A percentile compares a stretch with the other conserved stretches of the same genome.
phyloP scores from a whole-genome alignment of 1,140 invertebrate species.

The Cotesia chilonis region DNA sequence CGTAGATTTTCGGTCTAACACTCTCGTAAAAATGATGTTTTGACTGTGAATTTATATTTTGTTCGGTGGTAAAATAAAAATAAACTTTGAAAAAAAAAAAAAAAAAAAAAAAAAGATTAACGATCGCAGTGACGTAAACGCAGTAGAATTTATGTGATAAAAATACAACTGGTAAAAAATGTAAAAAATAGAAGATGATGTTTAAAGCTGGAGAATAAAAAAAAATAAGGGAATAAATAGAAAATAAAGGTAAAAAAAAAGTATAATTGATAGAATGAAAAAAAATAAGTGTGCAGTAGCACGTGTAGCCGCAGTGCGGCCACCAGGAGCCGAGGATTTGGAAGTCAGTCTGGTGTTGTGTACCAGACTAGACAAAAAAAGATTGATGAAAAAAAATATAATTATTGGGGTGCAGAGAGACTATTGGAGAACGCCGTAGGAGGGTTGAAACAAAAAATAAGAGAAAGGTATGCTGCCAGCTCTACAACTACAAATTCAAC shows the following conservation, averaged over 20 bases:
- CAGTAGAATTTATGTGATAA: not conserved
- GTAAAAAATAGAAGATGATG: not conserved
- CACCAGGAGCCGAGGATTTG: conserved; percentile 41
- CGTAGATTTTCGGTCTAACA: no score
- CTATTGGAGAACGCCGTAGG: conserved; percentile 32
- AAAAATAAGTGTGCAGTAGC: conserved; percentile 26
- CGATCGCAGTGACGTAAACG: no score
- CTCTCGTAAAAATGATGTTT: no score
- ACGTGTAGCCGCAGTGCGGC: conserved; percentile 57
- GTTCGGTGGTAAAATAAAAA: no score
- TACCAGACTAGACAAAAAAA: conserved; percentile 37
- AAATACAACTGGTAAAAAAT: conserved; percentile 2
- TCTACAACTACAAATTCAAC: no score
- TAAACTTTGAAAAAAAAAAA: no score
- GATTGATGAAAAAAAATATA: conserved; percentile 44
- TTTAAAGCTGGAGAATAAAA: conserved; percentile 8
- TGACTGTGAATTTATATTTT: no score
- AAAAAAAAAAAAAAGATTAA: no score
- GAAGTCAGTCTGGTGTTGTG: no score
- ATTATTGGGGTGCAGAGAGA: conserved; percentile 45
- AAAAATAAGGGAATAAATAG: not conserved
- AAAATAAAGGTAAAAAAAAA: conserved; percentile 37
- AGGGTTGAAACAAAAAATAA: not conserved
- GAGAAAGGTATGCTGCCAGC: not conserved
- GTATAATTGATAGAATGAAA: conserved; percentile 39